phyloP scores from a whole-genome alignment of 1,140 invertebrate genomes.

The Ceratosolen fusciceps region DNA sequence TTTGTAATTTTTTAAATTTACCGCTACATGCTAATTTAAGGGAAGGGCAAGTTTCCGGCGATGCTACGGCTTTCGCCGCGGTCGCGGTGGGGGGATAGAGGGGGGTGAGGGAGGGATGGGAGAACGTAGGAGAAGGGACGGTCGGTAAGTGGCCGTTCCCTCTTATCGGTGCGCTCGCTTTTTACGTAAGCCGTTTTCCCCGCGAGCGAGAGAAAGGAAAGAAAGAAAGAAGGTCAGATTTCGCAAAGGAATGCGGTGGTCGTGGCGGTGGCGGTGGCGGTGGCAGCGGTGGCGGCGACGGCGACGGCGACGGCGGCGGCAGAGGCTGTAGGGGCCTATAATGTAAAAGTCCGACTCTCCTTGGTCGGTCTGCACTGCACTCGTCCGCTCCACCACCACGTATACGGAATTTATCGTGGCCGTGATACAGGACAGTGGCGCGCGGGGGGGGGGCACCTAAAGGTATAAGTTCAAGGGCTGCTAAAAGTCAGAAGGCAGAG shows the following conservation, averaged over 20 bases:
- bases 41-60: not conserved
- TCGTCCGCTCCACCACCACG: no score
- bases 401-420: slow-evolving; percentile 9
- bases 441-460: no score
- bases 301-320: no score
- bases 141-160: no score
- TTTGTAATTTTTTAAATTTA: not conserved
- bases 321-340: no score
- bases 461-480: slow-evolving; percentile 4
- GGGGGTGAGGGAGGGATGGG: no score
- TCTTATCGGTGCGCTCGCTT: not conserved
- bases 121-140: no score
- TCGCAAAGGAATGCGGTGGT: slow-evolving; percentile 16
- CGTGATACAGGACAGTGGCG: no score
- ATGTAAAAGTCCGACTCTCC: no score
- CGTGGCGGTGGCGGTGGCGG: not conserved
- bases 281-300: no score
- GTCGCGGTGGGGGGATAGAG: not conserved
- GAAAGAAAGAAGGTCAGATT: not conserved
- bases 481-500: not conserved
- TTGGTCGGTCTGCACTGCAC: no score
- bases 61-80: not conserved
- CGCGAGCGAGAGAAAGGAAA: not conserved
- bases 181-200: not conserved
- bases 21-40: not conserved